Evolutionary conservation across 1,140 invertebrate species (phyloP), one percentile per base, ranked within the genome.

Genomic region (Leptinotarsa texana): DNA sequence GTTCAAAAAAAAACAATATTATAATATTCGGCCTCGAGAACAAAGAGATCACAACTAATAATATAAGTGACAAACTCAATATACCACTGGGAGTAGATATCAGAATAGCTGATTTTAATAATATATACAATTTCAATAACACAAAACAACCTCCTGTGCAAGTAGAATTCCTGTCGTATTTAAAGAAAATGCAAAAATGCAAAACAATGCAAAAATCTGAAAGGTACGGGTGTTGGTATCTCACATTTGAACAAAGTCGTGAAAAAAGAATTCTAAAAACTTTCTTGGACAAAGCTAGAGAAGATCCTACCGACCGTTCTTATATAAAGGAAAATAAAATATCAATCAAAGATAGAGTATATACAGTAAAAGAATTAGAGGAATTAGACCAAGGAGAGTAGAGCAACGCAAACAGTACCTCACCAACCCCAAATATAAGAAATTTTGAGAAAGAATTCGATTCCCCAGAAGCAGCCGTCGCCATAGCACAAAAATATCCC

Each of bases 391-490:
- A 61, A 61, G 51, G 2, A 61, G 51, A 61, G 51, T 2, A 61
- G n/a, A 13, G 51, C 51, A 61, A 61, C 3, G 51, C 51, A n/a
- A 13, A 61, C 51, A 61, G 51, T 61, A n/a, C 51, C 51, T 3
- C 51, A 61, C 51, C 51, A 61, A 61, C 51, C 51, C 51, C 51
- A 61, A 61, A 61, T 61, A 61, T 61, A 61, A 13, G 51, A 61
- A 61, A 61, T 61, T n/a, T 61, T 61, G 51, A 61, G n/a, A 61
- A 61, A n/a, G 51, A 61, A 61, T 61, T 61, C 51, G 51, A 61
- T 2, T 61, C 51, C 51, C 51, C 51, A 61, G n/a, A 61, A 61
- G 51, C 51, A 61, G 51, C 51, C 2, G 3, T n/a, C 51, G 2
- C 51, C 51, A 61, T 61, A 61, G 1, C 51, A 61, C 3, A 61